Evolutionary conservation across 2,888 invertebrate species (phyloP).

Genomic region (Pilophorus perplexus): DNA sequence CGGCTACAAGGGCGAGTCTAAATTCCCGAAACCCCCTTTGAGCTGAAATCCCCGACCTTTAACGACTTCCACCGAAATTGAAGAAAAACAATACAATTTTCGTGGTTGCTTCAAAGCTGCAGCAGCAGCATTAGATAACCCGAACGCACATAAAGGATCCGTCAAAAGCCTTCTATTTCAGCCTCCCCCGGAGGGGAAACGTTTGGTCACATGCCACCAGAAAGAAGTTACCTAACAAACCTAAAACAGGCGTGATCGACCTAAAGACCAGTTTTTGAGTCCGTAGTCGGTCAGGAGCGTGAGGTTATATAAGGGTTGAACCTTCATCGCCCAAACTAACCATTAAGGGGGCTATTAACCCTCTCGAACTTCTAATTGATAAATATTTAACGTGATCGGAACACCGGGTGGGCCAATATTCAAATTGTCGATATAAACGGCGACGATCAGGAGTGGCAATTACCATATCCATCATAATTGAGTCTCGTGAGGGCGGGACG

Average conservation of each 20-base stretch:
- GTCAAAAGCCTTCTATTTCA: constrained; percentile 14
- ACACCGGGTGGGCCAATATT: constrained; percentile 21
- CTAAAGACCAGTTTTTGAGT: constrained; percentile 35
- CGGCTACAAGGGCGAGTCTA: too few relatives aligned
- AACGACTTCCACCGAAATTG: too few relatives aligned
- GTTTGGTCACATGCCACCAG: constrained; percentile 28
- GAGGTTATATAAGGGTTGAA: constrained; percentile 26
- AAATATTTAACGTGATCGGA: constrained; percentile 14
- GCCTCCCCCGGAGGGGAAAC: constrained; percentile 14
- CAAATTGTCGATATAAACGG: too few relatives aligned
- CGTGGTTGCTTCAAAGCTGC: constrained; percentile 9
- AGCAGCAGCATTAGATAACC: constrained; percentile 21
- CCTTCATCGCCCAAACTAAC: constrained; percentile 21
- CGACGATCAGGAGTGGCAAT: too few relatives aligned
- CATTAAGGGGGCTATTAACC: constrained; percentile 17
- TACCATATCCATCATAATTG: too few relatives aligned
- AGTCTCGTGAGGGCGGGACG: too few relatives aligned
- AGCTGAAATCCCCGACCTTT: too few relatives aligned
- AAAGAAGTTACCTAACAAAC: constrained; percentile 31
- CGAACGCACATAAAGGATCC: constrained; percentile 18
- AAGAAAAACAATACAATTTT: too few relatives aligned
- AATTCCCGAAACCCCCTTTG: too few relatives aligned
- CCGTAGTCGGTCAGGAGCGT: constrained; percentile 32
- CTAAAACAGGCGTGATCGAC: constrained; percentile 38
- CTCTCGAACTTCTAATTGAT: constrained; percentile 18